Conservation (phyloP, 1,140 invertebrate species). For the Odontomachus brunneus region DNA sequence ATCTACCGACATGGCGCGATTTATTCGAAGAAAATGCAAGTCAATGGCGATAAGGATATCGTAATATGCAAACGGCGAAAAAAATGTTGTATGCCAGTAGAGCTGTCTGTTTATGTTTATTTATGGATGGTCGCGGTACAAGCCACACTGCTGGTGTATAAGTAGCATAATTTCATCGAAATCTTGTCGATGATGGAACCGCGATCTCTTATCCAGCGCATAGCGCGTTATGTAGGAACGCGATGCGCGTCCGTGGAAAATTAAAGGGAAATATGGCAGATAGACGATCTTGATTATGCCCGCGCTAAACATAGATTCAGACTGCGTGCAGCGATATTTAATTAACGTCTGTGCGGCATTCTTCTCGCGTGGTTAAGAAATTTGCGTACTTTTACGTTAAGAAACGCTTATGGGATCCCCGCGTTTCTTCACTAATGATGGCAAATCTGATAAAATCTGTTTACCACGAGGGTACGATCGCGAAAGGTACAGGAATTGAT, state of each 20-base stretch:
- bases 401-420: conserved; percentile 4
- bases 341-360: conserved; percentile 41
- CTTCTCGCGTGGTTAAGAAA: conserved; percentile 1
- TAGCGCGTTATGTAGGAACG: conserved; percentile 44
- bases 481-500: background rate
- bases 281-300: conserved; percentile 66
- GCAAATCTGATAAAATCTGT: conserved; percentile 10
- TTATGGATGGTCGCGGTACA: conserved; percentile 32
- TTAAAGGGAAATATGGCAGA: conserved; percentile 49
- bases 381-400: conserved; percentile 32
- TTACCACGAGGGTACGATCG: conserved; percentile 22
- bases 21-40: conserved; percentile 16
- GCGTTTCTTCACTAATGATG: conserved; percentile 18
- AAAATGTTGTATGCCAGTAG: conserved; percentile 4
- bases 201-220: conserved; percentile 27
- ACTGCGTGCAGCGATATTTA: conserved; percentile 48
- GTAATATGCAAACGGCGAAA: conserved; percentile 51
- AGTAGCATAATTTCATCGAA: conserved; percentile 57
- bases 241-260: conserved; percentile 57
- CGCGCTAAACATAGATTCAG: conserved; percentile 57
- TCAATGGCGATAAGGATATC: conserved; percentile 36
- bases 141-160: background rate
- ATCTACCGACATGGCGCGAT: background rate
- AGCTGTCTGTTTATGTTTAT: conserved; percentile 56
- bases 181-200: conserved; percentile 66